Base-by-base conservation (phyloP, 2,888 invertebrate species). In the Xylophagus ater region DNA sequence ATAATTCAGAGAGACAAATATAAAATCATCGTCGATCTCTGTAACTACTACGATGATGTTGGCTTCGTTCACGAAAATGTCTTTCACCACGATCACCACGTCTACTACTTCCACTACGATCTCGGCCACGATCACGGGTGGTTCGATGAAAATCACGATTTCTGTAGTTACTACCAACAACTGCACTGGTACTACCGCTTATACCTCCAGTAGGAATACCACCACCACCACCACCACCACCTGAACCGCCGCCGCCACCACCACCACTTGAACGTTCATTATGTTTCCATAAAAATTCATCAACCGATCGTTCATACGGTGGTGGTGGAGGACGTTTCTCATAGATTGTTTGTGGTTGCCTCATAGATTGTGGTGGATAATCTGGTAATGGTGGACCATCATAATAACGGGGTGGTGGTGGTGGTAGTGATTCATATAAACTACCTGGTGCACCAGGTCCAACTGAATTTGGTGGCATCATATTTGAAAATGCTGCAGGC, bases 231-330 rank as follows among this genome's bases (percentile, higher is more conserved):
- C 49, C 49, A 8, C 47, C 49, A 18, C 36, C 48, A 38, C 46
- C 51, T 6, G 31, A 49, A 4, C 45, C 53, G 42, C 48, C 42
- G 34, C 46, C 39, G 50, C 52, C 39, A 31, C 53, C 42, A 31
- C 46, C 43, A 31, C 48, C 45, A 19, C 43, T 23, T 4, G 47
- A 44, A 37, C 52, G 30, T 9, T 49, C 53, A 40, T 48, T 49
- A 4, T 45, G 86, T 57, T 87, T 76, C 73, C 86, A 81, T 42
- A 89, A 66, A 64, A 88, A 89, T 59, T 89, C 88, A 62, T 89
- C 81, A 17, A 88, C 88, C 41, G 86, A 84, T 35, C 88, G 76
- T 60, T 92, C 92, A 63, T 90, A 92, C 21, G 59, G 78, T 69
- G 62, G 60, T 37, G 60, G 60, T 21, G 62, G 59, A 33, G 62